A percentile compares a stretch with the other conserved stretches of the same genome.
phyloP scores from a whole-genome alignment of 2,113 vertebrate species.

The Ranitomeya variabilis region DNA sequence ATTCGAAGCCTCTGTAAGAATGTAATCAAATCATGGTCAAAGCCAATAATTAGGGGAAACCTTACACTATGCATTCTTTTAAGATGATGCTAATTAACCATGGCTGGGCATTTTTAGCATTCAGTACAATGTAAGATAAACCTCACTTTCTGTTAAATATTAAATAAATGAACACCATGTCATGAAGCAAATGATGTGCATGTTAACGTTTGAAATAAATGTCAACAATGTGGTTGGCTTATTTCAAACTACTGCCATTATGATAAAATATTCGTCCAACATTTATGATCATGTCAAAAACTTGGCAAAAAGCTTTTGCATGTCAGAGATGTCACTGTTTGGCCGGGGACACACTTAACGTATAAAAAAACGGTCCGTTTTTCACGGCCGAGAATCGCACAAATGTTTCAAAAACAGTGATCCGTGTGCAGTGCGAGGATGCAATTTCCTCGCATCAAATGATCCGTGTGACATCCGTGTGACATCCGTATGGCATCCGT shows the following conservation, averaged over 20 bases:
- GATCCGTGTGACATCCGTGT: no score
- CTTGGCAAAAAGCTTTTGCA: neutral
- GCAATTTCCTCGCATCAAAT: no score
- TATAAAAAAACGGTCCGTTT: no score
- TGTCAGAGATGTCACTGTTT: neutral
- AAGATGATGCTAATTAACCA: neutral
- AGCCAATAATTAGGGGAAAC: neutral
- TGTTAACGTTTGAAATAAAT: neutral
- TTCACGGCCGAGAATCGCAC: no score
- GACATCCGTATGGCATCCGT: no score
- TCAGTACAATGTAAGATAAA: neutral
- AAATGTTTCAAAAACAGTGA: no score
- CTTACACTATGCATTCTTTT: neutral
- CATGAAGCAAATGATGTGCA: neutral
- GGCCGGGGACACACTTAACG: no score
- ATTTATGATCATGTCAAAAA: neutral
- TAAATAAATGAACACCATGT: neutral
- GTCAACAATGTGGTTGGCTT: neutral
- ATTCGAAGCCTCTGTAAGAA: neutral
- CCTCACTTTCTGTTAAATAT: neutral
- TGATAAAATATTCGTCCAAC: neutral
- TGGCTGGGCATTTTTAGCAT: neutral
- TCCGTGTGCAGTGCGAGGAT: no score
- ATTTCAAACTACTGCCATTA: neutral
- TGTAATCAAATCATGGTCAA: constrained; percentile 8